Percentiles rank a stretch among this genome's conserved stretches.
phyloP scores from a whole-genome alignment of 2,888 invertebrate species.

The Scaptomyza cyrtandrae region DNA sequence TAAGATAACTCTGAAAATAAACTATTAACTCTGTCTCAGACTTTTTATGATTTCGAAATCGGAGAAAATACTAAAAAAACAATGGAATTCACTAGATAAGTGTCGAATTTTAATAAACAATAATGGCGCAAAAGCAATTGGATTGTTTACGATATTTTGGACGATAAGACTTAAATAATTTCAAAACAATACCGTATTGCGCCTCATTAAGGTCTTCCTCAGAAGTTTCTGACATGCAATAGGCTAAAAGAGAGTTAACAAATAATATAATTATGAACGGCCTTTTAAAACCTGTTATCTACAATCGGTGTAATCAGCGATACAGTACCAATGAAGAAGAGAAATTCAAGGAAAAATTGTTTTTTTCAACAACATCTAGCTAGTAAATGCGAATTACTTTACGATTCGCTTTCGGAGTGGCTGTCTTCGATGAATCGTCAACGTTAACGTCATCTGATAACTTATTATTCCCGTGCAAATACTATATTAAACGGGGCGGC shows the following conservation, averaged over 20 bases:
- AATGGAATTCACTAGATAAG: not conserved
- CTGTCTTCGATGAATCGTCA: conserved; percentile 34
- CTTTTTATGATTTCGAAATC: not conserved
- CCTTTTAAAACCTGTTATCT: conserved; percentile 30
- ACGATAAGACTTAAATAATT: not conserved
- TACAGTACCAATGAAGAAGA: conserved; percentile 23
- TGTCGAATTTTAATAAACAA: not conserved
- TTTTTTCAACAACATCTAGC: conserved; percentile 22
- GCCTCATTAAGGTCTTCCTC: conserved; percentile 31
- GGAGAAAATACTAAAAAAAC: not conserved
- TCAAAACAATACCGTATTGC: conserved; percentile 22
- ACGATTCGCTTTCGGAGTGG: conserved; percentile 23
- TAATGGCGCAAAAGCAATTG: not conserved
- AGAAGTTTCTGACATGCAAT: conserved; percentile 32
- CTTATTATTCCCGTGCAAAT: conserved; percentile 15
- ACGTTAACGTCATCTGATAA: conserved; percentile 30
- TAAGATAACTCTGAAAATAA: not conserved
- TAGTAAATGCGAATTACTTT: conserved; percentile 47
- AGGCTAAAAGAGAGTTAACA: not conserved
- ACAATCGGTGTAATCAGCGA: conserved; percentile 16
- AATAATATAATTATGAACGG: conserved; percentile 1
- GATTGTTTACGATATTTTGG: conserved; percentile 1
- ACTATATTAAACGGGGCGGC: conserved; percentile 23
- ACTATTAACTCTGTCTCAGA: not conserved
- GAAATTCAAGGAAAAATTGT: conserved; percentile 59